A percentile compares a stretch with the other conserved stretches of the same genome.
These are phyloP conservation scores for Fragum sueziense DNA, from an alignment of 2,888 invertebrate species.

Conservation along the genomic window DNA sequence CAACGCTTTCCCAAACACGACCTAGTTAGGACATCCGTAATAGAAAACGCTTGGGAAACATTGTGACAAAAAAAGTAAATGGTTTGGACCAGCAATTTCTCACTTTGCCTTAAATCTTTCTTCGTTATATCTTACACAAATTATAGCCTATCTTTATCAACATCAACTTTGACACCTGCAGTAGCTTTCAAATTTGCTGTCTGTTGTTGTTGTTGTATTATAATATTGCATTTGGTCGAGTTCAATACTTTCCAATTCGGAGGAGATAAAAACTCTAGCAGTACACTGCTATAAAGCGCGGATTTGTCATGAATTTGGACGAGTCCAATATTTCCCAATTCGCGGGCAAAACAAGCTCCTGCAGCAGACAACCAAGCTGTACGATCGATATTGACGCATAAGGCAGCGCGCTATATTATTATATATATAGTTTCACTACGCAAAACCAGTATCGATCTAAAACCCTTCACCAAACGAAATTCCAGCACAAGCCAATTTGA, in stretches of 20 bases:
- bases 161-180: no score
- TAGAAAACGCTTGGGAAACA: not conserved
- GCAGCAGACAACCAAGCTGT: not conserved
- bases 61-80: not conserved
- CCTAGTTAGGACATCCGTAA: not conserved
- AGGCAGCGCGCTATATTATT: slow-evolving; percentile 8
- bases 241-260: no score
- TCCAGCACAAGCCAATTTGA: no score
- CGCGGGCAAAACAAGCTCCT: not conserved
- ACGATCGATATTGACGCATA: slow-evolving; percentile 19
- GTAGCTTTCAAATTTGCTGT: no score
- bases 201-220: no score
- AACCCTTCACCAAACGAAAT: no score
- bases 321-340: not conserved
- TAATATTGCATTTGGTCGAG: no score
- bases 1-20: not conserved
- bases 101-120: not conserved
- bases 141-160: no score
- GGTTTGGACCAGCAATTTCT: not conserved
- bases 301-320: not conserved
- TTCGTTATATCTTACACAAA: no score
- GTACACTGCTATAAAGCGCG: no score
- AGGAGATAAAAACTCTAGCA: no score
- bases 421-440: slow-evolving; percentile 22
- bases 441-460: slow-evolving; percentile 14